Evolutionary conservation across 2,797 vertebrate genomes (phyloP), one percentile per base, ranked within the genome.

Genomic region (Enteromius mattozi): DNA sequence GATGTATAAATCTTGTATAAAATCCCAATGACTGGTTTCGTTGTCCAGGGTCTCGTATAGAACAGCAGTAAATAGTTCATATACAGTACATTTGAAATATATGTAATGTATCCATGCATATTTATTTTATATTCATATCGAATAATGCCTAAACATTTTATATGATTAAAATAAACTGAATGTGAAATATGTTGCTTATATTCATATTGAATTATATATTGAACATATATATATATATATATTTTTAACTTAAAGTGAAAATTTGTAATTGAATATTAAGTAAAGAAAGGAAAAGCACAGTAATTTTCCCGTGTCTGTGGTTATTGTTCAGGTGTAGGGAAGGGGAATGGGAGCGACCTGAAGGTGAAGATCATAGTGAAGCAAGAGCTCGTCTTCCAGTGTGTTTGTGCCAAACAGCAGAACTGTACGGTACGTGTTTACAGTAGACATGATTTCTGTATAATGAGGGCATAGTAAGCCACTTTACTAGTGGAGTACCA

Each of bases 291-390:
- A 45, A 47, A 45, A 8, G 1, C 6, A 9, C 0, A 0, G 1
- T 59, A 4, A 72, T 49, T 30, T 54, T 72, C n/a, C 0, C 35
- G 1, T 66, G 71, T 4, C 54, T 19, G 61, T 63, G 56, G 12
- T 40, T 89, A 14, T 49, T 71, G 10, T 81, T 33, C 90, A 99
- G 98, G 97, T 90, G 93, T 99, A 90, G 97, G 98, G 65, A 96
- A 94, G 88, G 96, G 96, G 30, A 91, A 97, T 42, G 98, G 97
- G 87, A 96, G 88, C 54, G 98, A 99, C 86, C 92, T 99, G 78
- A 96, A 92, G 82, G 89, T 99, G 80, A 95, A 96, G 89, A 94
- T 99, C 88, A 91, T 96, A 42, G 91, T 94, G 87, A 94, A 70
- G 89, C 96, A 95, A 80, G 91, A 95, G 88, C 84, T 93, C 69